Conservation (phyloP, 2,888 invertebrate genomes). For the Mesoligia furuncula region DNA sequence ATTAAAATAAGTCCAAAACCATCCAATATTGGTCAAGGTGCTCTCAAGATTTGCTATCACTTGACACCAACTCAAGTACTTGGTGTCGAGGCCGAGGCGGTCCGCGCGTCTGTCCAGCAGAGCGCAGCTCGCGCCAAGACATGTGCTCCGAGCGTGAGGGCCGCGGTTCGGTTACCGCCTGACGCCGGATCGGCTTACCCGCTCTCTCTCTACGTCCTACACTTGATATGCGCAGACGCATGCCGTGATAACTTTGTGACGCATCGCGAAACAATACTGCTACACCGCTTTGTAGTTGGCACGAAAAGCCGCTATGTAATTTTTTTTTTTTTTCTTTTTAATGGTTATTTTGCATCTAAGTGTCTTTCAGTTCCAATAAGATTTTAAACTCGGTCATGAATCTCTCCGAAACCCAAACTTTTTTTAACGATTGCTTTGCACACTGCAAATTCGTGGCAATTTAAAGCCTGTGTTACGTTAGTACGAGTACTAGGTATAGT, state of each 20-base stretch:
- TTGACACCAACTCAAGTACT: conserved; percentile 44
- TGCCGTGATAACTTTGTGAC: conserved; percentile 71
- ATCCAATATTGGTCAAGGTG: conserved; percentile 51
- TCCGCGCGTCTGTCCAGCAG: conserved; percentile 79
- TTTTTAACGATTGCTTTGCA: background rate
- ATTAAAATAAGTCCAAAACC: conserved; percentile 16
- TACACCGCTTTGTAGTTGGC: conserved; percentile 55
- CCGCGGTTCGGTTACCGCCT: conserved; percentile 82
- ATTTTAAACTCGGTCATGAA: background rate
- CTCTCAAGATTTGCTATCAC: conserved; percentile 45
- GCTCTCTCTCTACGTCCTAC: conserved; percentile 54
- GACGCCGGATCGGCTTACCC: conserved; percentile 79
- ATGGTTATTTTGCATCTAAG: background rate
- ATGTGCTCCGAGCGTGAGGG: conserved; percentile 76
- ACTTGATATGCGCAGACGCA: conserved; percentile 64
- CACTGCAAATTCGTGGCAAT: background rate
- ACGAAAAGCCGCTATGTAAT: conserved; percentile 49
- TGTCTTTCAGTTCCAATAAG: background rate
- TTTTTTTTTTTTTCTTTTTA: background rate
- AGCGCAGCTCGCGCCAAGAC: conserved; percentile 79
- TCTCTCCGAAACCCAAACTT: background rate
- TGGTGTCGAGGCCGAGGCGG: conserved; percentile 67
- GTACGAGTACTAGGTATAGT: too few relatives aligned
- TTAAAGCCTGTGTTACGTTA: too few relatives aligned
- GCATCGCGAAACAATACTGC: conserved; percentile 69